Conservation (phyloP, 2,888 invertebrate genomes). For the Hirudinaria manillensis region DNA sequence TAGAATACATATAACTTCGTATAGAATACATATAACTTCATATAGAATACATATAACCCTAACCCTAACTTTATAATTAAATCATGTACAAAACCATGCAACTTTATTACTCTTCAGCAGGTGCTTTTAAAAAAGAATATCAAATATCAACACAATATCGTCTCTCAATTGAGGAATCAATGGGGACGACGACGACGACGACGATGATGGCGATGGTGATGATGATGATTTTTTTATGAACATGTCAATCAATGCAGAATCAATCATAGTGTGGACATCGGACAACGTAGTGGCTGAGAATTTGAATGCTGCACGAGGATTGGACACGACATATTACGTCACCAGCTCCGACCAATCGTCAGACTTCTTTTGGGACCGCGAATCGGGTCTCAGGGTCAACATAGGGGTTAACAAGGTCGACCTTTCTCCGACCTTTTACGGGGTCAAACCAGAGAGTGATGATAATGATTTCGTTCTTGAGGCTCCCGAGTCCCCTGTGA, state of each 20-base stretch:
- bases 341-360: slow-evolving; percentile 16
- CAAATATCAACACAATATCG: too few relatives aligned
- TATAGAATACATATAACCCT: too few relatives aligned
- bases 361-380: slow-evolving; percentile 25
- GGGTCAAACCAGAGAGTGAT: slow-evolving; percentile 1
- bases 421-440: slow-evolving; percentile 6
- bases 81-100: too few relatives aligned
- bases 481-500: slow-evolving; percentile 14
- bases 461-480: slow-evolving; percentile 27
- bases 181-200: neutral
- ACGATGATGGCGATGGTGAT: slow-evolving; percentile 19
- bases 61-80: too few relatives aligned
- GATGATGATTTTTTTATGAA: neutral
- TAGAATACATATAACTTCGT: too few relatives aligned
- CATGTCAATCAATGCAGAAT: neutral
- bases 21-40: too few relatives aligned
- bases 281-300: slow-evolving; percentile 23
- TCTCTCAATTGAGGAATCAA: neutral
- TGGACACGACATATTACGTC: slow-evolving; percentile 18
- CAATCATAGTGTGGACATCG: slow-evolving; percentile 3
- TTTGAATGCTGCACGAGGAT: neutral
- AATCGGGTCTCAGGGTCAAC: slow-evolving; percentile 23
- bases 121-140: too few relatives aligned
- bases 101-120: too few relatives aligned
- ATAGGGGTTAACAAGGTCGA: slow-evolving; percentile 24